These are phyloP conservation scores for Chaetodon auriga DNA, from an alignment of 2,113 vertebrate genomes.

Conservation along the genomic window DNA sequence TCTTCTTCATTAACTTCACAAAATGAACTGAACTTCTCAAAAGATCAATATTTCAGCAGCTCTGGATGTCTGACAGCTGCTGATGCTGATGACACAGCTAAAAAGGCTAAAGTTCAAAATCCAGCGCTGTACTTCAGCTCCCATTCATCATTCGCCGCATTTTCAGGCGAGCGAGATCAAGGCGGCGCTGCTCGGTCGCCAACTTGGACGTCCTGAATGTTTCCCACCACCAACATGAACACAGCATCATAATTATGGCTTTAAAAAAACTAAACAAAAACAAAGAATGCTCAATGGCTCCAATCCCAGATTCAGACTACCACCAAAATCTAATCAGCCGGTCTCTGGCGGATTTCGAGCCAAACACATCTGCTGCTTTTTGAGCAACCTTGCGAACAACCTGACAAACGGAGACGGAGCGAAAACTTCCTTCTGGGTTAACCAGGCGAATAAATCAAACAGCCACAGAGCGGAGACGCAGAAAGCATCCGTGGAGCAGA, in stretches of 20 bases:
- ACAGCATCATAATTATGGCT: slow-evolving; percentile 47
- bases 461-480: slow-evolving; percentile 14
- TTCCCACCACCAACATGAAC: slow-evolving; percentile 40
- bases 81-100: not conserved
- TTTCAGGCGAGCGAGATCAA: slow-evolving; percentile 9
- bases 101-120: not conserved
- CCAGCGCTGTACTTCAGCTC: not conserved
- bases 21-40: not conserved
- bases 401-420: slow-evolving; percentile 26
- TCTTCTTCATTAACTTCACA: not conserved
- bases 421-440: slow-evolving; percentile 16
- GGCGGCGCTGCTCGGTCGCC: not conserved
- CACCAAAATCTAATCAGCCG: slow-evolving; percentile 49
- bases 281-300: slow-evolving; percentile 37
- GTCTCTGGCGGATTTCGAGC: slow-evolving; percentile 1
- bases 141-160: slow-evolving; percentile 13
- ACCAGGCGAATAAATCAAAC: slow-evolving; percentile 37
- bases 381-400: not conserved
- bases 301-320: slow-evolving; percentile 48
- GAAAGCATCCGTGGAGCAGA: slow-evolving; percentile 45
- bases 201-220: slow-evolving; percentile 18
- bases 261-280: slow-evolving; percentile 47
- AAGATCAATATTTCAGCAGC: not conserved
- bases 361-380: slow-evolving; percentile 7
- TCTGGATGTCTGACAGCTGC: not conserved